Evolutionary conservation across 2,888 invertebrate genomes (phyloP).

Genomic region (Auanema sp.): DNA sequence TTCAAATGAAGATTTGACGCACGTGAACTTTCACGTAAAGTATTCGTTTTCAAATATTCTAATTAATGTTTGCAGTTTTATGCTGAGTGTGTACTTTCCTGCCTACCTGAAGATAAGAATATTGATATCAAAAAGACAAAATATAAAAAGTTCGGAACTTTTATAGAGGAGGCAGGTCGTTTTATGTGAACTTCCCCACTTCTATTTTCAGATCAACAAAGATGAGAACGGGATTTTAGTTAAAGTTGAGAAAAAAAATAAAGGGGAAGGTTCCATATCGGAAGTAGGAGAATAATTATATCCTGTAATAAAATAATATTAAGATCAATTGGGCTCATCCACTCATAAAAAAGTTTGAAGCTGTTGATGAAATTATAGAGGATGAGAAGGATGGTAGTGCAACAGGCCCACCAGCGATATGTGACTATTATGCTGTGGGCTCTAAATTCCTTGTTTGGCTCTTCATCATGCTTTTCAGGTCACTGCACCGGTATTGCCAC

Average conservation of each 20-base stretch:
- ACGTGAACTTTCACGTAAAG: too few species aligned
- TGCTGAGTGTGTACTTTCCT: constrained; percentile 32
- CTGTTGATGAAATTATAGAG: constrained; percentile 39
- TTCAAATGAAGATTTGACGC: too few species aligned
- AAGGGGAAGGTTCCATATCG: constrained; percentile 54
- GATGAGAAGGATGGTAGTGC: constrained; percentile 34
- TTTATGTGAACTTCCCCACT: not conserved
- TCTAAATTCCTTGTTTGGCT: not conserved
- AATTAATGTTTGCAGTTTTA: constrained; percentile 31
- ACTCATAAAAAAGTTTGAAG: constrained; percentile 34
- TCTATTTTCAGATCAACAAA: constrained; percentile 26
- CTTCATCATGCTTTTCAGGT: constrained; percentile 17
- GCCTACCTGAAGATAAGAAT: constrained; percentile 44
- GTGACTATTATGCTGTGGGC: constrained; percentile 27
- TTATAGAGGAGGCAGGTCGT: constrained; percentile 40
- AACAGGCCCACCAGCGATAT: constrained; percentile 26
- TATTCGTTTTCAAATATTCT: too few species aligned
- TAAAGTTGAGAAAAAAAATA: constrained; percentile 45
- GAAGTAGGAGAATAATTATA: constrained; percentile 36
- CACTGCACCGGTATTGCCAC: constrained; percentile 41
- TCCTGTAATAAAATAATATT: constrained; percentile 1
- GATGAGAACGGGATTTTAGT: constrained; percentile 29
- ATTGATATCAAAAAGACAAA: constrained; percentile 61
- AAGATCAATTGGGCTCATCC: constrained; percentile 42
- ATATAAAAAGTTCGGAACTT: constrained; percentile 58